Base-by-base conservation (phyloP, 2,113 vertebrate genomes). In the Isichthys henryi region DNA sequence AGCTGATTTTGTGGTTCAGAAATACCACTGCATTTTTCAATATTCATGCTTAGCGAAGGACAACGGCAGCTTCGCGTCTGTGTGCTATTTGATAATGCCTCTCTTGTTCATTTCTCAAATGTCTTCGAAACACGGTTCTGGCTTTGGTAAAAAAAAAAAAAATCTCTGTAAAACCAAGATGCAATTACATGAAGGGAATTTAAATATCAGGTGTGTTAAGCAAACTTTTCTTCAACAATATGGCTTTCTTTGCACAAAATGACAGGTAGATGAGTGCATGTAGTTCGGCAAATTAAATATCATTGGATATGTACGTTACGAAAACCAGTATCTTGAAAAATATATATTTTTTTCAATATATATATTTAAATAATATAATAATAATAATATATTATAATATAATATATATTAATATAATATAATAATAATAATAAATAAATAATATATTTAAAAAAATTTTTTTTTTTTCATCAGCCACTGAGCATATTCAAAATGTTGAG, bases 51-150 rank as follows among this genome's bases (percentile, higher is more conserved):
- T 39, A 17, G 80, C 77, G 62, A 19, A 43, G 6, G 77, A 89
- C 52, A 83, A 89, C n/a, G 5, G 23, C n/a, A 35, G 88, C 10
- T 27, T 35, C 45, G 0, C 7, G 7, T n/a, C 83, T 23, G 10
- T 5, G 4, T 23, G 19, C 31, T 21, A 31, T 89, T 85, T 31
- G 39, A 89, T 84, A 85, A 89, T 58, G 23, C 52, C 21, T 21
- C 80, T 89, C 62, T 85, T 85, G 52, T 89, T 89, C 48, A 13
- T 52, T 48, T 62, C 13, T 62, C 35, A 23, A 85, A 85, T 48
- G 80, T 62, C 53, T 52, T 52, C n/a, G 23, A 89, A 85, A 35
- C 53, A 9, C 13, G 48, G 9, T 83, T 45, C 77, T 62, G 80
- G 52, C 39, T 62, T 62, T 89, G 31, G 27, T 7, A 27, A 70